Evolutionary conservation across 1,140 invertebrate genomes (phyloP).

Genomic region (Chironomus striatipennis): DNA sequence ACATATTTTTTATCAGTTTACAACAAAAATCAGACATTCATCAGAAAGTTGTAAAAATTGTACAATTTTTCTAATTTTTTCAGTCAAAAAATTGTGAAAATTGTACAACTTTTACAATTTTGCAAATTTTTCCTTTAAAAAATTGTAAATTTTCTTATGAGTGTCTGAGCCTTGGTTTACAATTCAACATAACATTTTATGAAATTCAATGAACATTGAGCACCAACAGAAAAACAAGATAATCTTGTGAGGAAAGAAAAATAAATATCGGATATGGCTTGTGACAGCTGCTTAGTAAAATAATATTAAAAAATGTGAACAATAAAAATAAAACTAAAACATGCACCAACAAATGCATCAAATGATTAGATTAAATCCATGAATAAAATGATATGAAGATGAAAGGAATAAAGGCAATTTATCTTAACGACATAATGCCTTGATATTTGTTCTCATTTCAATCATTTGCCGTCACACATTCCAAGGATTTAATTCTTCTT

Average conservation of each 20-base stretch:
- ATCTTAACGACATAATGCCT: not conserved
- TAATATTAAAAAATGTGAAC: not conserved
- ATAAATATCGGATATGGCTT: not conserved
- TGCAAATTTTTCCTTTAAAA: no score
- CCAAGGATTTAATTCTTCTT: not conserved
- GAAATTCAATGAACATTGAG: not conserved
- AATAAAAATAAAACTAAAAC: not conserved
- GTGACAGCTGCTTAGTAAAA: not conserved
- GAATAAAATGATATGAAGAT: not conserved
- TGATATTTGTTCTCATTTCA: not conserved
- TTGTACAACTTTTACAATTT: no score
- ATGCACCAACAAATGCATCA: slow-evolving; percentile 1
- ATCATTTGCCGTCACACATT: slow-evolving; percentile 12
- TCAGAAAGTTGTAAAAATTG: no score
- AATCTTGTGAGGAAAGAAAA: no score
- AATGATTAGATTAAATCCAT: slow-evolving; percentile 9
- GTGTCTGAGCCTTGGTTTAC: no score
- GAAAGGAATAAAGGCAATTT: not conserved
- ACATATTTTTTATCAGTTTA: slow-evolving; percentile 1
- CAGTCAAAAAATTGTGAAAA: no score
- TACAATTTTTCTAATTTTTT: no score
- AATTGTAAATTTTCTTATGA: no score
- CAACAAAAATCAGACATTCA: no score
- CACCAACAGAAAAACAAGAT: no score
- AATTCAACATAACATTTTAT: not conserved